phyloP scores from a whole-genome alignment of 2,888 invertebrate genomes.

The Blastobasis lacticolella region DNA sequence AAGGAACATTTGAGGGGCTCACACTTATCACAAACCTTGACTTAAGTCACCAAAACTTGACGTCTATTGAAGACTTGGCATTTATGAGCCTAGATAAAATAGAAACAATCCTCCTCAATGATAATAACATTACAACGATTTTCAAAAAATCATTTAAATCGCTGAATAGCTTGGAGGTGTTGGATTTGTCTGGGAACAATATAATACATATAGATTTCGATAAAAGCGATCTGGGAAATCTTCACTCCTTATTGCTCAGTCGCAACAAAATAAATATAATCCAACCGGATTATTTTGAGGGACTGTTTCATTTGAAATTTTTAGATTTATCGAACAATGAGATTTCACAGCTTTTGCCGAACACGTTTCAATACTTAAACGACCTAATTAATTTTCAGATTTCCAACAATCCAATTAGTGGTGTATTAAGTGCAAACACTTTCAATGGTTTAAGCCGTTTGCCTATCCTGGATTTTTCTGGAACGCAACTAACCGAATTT shows the following conservation, averaged over 20 bases:
- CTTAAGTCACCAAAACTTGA: conserved; percentile 36
- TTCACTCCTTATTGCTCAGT: conserved; percentile 28
- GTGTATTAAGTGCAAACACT: conserved; percentile 29
- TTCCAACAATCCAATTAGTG: conserved; percentile 39
- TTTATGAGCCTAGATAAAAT: conserved; percentile 35
- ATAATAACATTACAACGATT: conserved; percentile 34
- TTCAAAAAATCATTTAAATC: conserved; percentile 32
- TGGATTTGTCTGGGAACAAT: conserved; percentile 46
- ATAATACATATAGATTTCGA: conserved; percentile 37
- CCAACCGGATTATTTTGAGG: conserved; percentile 26
- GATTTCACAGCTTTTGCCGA: conserved; percentile 31
- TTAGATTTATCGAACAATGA: conserved; percentile 48
- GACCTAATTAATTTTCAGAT: conserved; percentile 38
- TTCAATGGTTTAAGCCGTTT: conserved; percentile 40
- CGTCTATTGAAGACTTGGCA: conserved; percentile 36
- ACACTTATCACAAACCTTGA: conserved; percentile 25
- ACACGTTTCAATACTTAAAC: conserved; percentile 32
- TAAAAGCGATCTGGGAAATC: conserved; percentile 30
- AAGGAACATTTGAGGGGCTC: conserved; percentile 45
- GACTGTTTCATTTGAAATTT: conserved; percentile 28
- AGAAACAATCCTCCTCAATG: conserved; percentile 29
- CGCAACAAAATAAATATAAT: conserved; percentile 38
- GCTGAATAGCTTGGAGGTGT: conserved; percentile 22
- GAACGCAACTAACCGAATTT: conserved; percentile 28
- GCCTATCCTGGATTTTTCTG: conserved; percentile 43